Conservation (phyloP, 2,797 vertebrate genomes). For the Enteromius radiatus region DNA sequence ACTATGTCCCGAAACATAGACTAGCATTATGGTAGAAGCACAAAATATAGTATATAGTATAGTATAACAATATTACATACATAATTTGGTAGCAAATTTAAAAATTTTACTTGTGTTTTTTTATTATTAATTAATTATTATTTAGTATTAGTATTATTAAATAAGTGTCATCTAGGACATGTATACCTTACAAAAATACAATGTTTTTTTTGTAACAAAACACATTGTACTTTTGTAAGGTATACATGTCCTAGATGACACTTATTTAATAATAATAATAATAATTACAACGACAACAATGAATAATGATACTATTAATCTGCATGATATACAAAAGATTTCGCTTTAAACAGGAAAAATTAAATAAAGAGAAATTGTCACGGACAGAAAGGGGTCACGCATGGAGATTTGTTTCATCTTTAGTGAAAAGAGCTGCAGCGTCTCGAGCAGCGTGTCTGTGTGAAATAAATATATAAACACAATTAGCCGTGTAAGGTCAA, state of each 20-base stretch:
- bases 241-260: neutral
- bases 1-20: neutral
- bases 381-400: neutral
- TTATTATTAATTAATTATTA: no score
- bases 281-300: no score
- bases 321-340: neutral
- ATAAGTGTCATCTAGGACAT: no score
- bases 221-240: no score
- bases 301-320: neutral
- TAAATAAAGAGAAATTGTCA: neutral
- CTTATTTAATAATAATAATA: no score
- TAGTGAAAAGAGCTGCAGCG: neutral
- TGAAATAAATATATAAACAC: slow-evolving; percentile 12
- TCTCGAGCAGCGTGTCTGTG: neutral
- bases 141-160: no score
- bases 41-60: neutral
- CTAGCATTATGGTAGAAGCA: neutral
- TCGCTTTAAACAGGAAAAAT: neutral
- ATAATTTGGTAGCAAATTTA: neutral
- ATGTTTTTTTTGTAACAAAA: no score
- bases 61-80: neutral
- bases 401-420: neutral
- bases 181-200: no score
- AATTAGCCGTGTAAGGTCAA: slow-evolving; percentile 22
- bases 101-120: neutral